phyloP scores from a whole-genome alignment of 37 sponge, comb jelly and placozoan genomes.

The Theonella swinhoei region DNA sequence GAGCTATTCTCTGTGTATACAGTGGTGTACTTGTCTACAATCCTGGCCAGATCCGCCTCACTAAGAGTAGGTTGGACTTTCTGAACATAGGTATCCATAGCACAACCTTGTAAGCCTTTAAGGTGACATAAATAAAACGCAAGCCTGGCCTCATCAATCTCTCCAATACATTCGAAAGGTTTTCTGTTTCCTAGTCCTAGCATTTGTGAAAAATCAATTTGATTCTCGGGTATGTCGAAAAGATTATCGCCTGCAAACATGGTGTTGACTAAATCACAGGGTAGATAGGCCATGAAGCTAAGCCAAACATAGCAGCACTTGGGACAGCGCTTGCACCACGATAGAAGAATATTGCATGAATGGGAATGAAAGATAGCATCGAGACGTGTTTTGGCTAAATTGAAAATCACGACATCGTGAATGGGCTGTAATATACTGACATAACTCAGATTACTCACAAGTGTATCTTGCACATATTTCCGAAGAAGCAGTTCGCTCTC shows the following conservation, averaged over 20 bases:
- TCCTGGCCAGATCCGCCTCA: background rate
- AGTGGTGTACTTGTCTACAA: background rate
- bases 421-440: slow-evolving; percentile 26
- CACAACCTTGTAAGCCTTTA: slow-evolving; percentile 13
- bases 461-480: background rate
- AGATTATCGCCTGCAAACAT: slow-evolving; percentile 32
- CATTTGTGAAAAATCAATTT: background rate
- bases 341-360: slow-evolving; percentile 9
- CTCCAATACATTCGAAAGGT: slow-evolving; percentile 44
- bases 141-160: slow-evolving; percentile 23
- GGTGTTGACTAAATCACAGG: background rate
- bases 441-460: background rate
- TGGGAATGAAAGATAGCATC: slow-evolving; percentile 4
- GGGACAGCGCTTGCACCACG: slow-evolving; percentile 39
- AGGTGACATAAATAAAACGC: slow-evolving; percentile 19
- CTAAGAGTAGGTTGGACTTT: background rate
- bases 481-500: background rate
- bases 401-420: slow-evolving; percentile 22
- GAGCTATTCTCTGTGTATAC: background rate
- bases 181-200: slow-evolving; percentile 1
- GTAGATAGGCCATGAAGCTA: slow-evolving; percentile 21
- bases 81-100: slow-evolving; percentile 15
- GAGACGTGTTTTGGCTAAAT: background rate
- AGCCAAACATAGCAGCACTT: slow-evolving; percentile 50
- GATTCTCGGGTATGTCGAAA: slow-evolving; percentile 13